phyloP scores from a whole-genome alignment of 92 coral and sea anemone species.

The Montipora capitata region DNA sequence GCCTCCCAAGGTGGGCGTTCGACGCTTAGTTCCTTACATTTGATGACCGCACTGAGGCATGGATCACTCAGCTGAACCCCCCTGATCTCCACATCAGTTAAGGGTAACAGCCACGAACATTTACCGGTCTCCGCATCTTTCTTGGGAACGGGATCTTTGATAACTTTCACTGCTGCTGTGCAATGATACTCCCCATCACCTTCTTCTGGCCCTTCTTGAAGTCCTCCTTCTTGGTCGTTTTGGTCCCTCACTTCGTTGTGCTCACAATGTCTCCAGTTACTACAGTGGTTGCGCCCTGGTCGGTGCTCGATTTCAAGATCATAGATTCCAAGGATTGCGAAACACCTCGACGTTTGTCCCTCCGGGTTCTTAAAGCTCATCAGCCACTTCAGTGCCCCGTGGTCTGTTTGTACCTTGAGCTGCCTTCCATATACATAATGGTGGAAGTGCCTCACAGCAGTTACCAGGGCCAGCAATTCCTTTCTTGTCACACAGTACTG shows the following conservation, averaged over 20 bases:
- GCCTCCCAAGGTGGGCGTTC: conserved; percentile 36
- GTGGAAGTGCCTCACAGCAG: conserved; percentile 42
- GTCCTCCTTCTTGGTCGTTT: not conserved
- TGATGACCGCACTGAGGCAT: not conserved
- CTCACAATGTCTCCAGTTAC: conserved; percentile 16
- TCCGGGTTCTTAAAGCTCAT: conserved; percentile 33
- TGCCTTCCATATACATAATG: no score
- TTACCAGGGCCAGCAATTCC: conserved; percentile 38
- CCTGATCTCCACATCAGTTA: not conserved
- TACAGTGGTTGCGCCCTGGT: not conserved
- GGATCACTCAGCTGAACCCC: no score
- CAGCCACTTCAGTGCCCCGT: no score
- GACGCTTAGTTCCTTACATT: not conserved
- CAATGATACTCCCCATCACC: conserved; percentile 2
- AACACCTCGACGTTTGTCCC: conserved; percentile 62
- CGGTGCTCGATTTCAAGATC: not conserved
- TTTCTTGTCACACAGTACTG: no score
- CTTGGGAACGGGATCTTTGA: not conserved
- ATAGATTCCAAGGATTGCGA: conserved; percentile 46
- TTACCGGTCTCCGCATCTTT: not conserved
- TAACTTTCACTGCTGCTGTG: not conserved
- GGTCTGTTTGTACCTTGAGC: no score
- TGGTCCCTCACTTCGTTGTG: not conserved
- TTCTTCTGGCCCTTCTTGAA: not conserved
- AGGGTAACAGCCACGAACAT: not conserved